Percentiles rank a stretch among this genome's conserved stretches.
Conservation (phyloP, 2,888 invertebrate genomes). For the Sicus ferrugineus region DNA sequence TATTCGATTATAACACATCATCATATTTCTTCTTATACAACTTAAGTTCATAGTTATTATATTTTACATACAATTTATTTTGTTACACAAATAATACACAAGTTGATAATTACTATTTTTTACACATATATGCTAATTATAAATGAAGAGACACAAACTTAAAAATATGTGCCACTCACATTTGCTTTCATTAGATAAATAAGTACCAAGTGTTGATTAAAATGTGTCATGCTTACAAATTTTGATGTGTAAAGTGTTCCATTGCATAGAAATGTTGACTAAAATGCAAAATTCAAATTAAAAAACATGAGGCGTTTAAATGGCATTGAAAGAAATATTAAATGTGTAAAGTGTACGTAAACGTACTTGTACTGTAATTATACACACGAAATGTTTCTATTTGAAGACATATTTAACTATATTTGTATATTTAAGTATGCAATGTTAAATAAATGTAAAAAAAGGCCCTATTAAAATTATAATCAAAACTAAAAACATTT, state of each 20-base stretch:
- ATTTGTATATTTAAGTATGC: neutral
- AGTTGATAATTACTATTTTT: too few relatives aligned
- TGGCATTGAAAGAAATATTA: neutral
- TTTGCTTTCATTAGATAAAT: slow-evolving; percentile 7
- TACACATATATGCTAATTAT: neutral
- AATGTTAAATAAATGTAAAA: neutral
- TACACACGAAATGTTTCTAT: neutral
- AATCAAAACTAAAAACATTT: neutral
- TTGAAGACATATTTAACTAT: neutral
- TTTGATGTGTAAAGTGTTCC: neutral
- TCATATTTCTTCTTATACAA: too few relatives aligned
- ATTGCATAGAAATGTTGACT: slow-evolving; percentile 11
- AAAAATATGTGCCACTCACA: neutral
- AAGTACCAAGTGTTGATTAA: neutral
- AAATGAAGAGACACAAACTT: neutral
- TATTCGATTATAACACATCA: too few relatives aligned
- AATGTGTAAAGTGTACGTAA: neutral
- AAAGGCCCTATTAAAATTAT: neutral
- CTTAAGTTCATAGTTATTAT: too few relatives aligned
- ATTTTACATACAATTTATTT: too few relatives aligned
- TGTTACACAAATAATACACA: too few relatives aligned
- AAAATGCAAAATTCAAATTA: slow-evolving; percentile 1
- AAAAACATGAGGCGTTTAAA: neutral
- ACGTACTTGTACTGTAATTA: neutral
- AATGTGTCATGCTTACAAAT: neutral